Conservation (phyloP, 2,113 vertebrate species). For the Pseudopodoces humilis region DNA sequence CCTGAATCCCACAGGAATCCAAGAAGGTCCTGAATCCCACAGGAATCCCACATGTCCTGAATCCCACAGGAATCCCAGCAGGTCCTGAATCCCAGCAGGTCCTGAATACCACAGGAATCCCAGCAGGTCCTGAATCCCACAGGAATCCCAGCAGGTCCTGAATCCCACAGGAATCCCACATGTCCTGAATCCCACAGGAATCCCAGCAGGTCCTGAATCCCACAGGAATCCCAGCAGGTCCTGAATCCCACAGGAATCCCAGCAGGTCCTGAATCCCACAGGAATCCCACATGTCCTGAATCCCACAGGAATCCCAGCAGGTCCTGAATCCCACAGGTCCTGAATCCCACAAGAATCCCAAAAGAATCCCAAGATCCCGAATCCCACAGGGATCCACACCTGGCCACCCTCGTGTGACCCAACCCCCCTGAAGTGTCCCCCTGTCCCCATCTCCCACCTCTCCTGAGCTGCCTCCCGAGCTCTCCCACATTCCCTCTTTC, state of each 20-base stretch:
- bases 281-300: background rate
- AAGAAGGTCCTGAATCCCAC: background rate
- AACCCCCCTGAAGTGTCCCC: background rate
- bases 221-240: background rate
- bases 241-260: background rate
- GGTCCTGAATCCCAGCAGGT: no score
- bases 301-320: no score
- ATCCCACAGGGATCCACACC: background rate
- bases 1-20: background rate
- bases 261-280: background rate
- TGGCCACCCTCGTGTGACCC: accelerated
- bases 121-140: background rate
- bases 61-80: background rate
- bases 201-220: background rate
- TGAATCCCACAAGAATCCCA: background rate
- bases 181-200: background rate
- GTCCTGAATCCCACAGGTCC: background rate
- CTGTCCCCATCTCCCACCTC: no score
- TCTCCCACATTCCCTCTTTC: background rate
- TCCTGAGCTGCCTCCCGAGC: background rate
- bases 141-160: background rate
- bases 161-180: background rate
- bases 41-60: background rate
- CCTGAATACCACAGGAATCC: background rate
- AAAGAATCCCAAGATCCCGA: background rate